Base-by-base conservation (phyloP, 2,797 vertebrate species). In the Coilia nasus region DNA sequence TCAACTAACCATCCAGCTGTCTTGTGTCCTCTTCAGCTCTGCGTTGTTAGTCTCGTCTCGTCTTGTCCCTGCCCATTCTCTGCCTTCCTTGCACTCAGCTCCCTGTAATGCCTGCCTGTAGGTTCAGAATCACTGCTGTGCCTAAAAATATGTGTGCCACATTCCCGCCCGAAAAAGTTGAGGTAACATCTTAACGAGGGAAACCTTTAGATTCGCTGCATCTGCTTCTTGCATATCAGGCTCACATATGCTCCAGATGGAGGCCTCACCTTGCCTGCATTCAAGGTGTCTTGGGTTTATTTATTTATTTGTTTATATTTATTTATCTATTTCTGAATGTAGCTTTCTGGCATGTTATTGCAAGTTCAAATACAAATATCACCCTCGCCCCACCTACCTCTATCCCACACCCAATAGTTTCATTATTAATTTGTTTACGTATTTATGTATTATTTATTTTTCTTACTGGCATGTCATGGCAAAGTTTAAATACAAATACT, bases 221-320 rank as follows among this genome's bases (percentile, higher is more conserved):
- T 78, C 35, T 41, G 2, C 31, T 71, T 31, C 50, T 7, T 54
- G 50, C 50, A 54, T 7, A 54, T 14, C 3, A 9, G 7, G 50
- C 50, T 4, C 46, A 54, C 50, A 54, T 7, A 54, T 14, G 14
- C 67, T 75, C 50, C 50, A 54, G 67, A 75, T 75, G 67, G 31
- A 75, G 12, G 44, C 31, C 17, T 78, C 35, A 19, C 19, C 31
- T 78, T 17, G 35, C 35, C 44, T 41, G 15, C 31, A 78, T 17
- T 41, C 31, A 78, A 19, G 17, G 71, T 78, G 31, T 44, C 35
- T 44, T 15, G n/a, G 7, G 5, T 64, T 23, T 64, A 12, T 25
- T 64, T 64, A 7, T n/a, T 62, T 62, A n/a, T n/a, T 62, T 62
- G 21, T n/a, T n/a, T n/a, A n/a, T 23, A 62, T 67, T 78, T 78